Base-by-base conservation (phyloP, 1,140 invertebrate genomes). In the Anthonomus grandis region DNA sequence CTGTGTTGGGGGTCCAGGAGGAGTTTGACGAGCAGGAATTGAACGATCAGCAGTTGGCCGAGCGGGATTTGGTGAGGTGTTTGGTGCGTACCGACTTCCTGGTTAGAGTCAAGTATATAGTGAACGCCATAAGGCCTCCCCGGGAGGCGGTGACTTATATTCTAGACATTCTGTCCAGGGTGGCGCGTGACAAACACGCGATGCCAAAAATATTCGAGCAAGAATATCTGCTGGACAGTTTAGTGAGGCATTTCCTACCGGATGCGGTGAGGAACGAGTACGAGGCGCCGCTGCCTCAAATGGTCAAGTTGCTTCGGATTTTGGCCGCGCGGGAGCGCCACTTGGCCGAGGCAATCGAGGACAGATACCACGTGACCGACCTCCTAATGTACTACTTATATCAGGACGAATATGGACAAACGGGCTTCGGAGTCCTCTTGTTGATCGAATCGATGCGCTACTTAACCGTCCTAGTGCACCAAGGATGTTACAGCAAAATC, bases 11-110 rank as follows among this genome's bases (percentile, higher is more conserved):
- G 71, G 71, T 79, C 38, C 72, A 82, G 37, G 78, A 86, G 46
- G 74, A 81, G 1, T 79, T 82, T n/a, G 81, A 84, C 62, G 79
- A 81, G 57, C 75, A 77, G 56, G 83, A 84, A 64, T 76, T 91
- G 39, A 91, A 90, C 72, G 92, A 95, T 79, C 84, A 86, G 68
- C 87, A 94, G 69, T 72, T 95, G 39, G 83, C 86, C 8, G 89
- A 89, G 75, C 77, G 85, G 13, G 87, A 91, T 76, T 72, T 90
- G 1, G 78, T 90, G 23, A 79, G 85, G 69, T 86, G 85, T 46
- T 71, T 90, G 15, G 63, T 90, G 8, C 78, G 90, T 61, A 90
- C 90, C 48, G 85, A 91, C 70, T 81, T 95, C 60, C 69, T 93
- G 31, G 75, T 83, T 48, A 79, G 84, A 70, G 80, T 86, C 37